phyloP scores from a whole-genome alignment of 2,888 invertebrate genomes.

The Temnothorax rugatulus region DNA sequence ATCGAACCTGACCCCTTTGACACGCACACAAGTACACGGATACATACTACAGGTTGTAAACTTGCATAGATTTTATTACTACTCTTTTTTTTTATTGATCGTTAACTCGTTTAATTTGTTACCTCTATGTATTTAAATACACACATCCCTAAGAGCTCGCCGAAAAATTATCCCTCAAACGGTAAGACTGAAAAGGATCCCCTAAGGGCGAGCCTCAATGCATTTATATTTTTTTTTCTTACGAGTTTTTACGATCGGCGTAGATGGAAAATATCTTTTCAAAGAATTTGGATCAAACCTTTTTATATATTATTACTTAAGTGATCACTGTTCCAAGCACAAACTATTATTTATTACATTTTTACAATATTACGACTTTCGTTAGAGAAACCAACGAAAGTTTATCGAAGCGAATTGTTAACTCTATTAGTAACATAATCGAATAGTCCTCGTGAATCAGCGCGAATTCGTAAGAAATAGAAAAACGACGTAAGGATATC shows the following conservation, averaged over 20 bases:
- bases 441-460: slow-evolving; percentile 32
- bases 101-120: slow-evolving; percentile 54
- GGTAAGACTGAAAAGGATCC: slow-evolving; percentile 79
- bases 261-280: slow-evolving; percentile 62
- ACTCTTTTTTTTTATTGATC: slow-evolving; percentile 38
- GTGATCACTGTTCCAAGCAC: slow-evolving; percentile 53
- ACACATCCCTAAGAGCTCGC: slow-evolving; percentile 60
- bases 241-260: slow-evolving; percentile 51
- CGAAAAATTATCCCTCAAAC: slow-evolving; percentile 65
- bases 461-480: background rate
- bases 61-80: slow-evolving; percentile 27
- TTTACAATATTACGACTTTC: background rate
- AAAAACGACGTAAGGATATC: background rate
- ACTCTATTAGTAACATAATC: slow-evolving; percentile 16
- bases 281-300: slow-evolving; percentile 69
- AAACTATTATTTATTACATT: slow-evolving; percentile 37
- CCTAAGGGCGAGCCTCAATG: slow-evolving; percentile 67
- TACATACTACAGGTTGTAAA: slow-evolving; percentile 54
- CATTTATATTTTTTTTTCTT: slow-evolving; percentile 58
- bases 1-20: slow-evolving; percentile 68
- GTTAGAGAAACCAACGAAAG: slow-evolving; percentile 4
- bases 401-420: slow-evolving; percentile 30
- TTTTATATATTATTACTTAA: slow-evolving; percentile 40
- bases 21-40: slow-evolving; percentile 67
- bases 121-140: background rate